Evolutionary conservation across 2,888 invertebrate species (phyloP), one percentile per base, ranked within the genome.

Genomic region (Caenorhabditis imperialis): DNA sequence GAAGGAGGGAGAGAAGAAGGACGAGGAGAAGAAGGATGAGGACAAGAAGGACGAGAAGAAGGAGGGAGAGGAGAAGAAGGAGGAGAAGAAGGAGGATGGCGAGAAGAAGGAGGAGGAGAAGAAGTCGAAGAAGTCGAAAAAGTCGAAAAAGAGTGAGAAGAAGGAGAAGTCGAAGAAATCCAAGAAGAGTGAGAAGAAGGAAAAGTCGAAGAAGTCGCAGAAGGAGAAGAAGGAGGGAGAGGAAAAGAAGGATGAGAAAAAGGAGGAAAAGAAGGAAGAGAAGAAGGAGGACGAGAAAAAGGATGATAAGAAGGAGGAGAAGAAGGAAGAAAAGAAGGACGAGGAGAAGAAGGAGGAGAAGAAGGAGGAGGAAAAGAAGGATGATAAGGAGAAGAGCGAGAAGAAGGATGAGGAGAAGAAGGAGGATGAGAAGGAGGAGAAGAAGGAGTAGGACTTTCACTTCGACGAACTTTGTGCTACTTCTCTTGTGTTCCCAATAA

Each of bases 201-300:
- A 42, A 8, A 61, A 61, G 25, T 61, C 61, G 2, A 50, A 50
- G 18, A 63, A 54, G 40, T 53, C 53, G 12, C 47, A 55, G 40
- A 47, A 55, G 38, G n/a, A 14, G 1, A 50, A 51, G 22, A 7
- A 27, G 12, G 54, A 63, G 6, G 40, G 55, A 37, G 33, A 54
- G 33, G 38, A 48, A n/a, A 51, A 27, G 3, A 38, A 63, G 33
- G 40, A 63, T 16, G 38, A 63, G 40, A 40, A 63, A 3, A 45
- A 48, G 12, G 33, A 63, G 16, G 35, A 57, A 18, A 35, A 57
- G 22, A 35, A 57, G 1, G 45, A 45, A 1, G 45, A 57, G 10
- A 35, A 57, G 10, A 54, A 63, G 38, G 27, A 63, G 4, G 63
- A 63, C 8, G 54, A 54, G 10, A 54, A 57, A 25, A 51, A 48